Evolutionary conservation across 2,113 vertebrate genomes (phyloP), one percentile per base, ranked within the genome.

Genomic region (Lipophrys pholis): DNA sequence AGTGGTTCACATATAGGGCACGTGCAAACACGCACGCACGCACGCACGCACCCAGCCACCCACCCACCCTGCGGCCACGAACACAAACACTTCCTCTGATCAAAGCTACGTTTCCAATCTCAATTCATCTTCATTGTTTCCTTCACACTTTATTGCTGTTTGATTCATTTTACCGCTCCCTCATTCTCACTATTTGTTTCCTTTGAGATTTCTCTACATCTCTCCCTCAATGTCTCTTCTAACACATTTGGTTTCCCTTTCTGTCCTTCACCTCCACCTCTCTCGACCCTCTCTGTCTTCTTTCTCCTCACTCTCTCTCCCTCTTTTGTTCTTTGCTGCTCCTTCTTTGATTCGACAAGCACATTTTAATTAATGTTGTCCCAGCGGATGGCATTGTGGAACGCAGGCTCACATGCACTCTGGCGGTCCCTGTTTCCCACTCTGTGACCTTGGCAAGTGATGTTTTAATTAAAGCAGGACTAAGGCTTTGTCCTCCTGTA

Each of bases 301-400:
- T 53, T 30, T 58, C 15, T 15, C n/a, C 55, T 73, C 54, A 16
- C 11, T 50, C 38, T 58, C 15, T 15, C n/a, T 21, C 35, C 45
- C 17, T 68, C 57, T 59, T 81, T 78, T 81, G 38, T 87, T 78
- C 67, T 73, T 62, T 49, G 21, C 51, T 59, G 64, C 41, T 73
- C 55, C 17, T 64, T 60, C n/a, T 84, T 70, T 83, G 66, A 81
- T 69, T 83, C 50, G 12, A 61, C 71, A 62, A 49, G 78, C 87
- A 87, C 80, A 64, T 91, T 92, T 88, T 88, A 92, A 94, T 92
- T 62, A 91, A 86, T 62, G 14, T 55, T 43, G 54, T 86, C 71
- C 49, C 55, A 78, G 54, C 41, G 69, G 72, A 87, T 15, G 2
- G 49, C n/a, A 45, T 40, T 39, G 59, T 30, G 63, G 43, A 60